Percentiles rank a stretch among this genome's conserved stretches.
Conservation (phyloP, 2,797 vertebrate species). For the Hybognathus amarus region DNA sequence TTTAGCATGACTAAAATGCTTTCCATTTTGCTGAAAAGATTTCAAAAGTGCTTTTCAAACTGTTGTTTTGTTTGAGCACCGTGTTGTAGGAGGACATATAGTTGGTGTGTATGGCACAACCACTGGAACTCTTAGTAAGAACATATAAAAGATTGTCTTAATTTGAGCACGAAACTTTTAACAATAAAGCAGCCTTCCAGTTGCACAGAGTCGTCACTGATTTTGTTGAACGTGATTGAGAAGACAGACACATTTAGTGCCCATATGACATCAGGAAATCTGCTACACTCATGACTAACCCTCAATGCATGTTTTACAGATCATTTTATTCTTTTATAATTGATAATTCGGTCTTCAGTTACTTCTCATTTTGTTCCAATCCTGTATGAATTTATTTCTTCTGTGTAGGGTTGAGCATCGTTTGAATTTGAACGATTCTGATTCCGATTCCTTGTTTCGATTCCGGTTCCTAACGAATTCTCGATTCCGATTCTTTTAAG, state of each 20-base stretch:
- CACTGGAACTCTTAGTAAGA: constrained; percentile 84
- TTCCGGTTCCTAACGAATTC: too few species aligned
- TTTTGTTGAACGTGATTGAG: constrained; percentile 53
- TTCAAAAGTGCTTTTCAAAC: constrained; percentile 83
- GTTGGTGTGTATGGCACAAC: constrained; percentile 85
- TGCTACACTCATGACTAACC: neutral
- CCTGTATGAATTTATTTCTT: neutral
- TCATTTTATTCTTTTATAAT: neutral
- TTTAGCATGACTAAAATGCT: constrained; percentile 80
- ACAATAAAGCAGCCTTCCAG: constrained; percentile 90
- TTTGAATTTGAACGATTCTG: too few species aligned
- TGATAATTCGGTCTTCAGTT: neutral
- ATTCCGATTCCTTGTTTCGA: too few species aligned
- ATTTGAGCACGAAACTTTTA: constrained; percentile 89
- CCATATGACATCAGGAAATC: neutral
- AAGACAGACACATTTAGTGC: neutral
- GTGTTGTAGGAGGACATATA: constrained; percentile 81
- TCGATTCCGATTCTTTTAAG: too few species aligned
- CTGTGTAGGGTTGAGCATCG: too few species aligned
- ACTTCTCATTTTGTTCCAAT: neutral
- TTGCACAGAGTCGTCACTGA: constrained; percentile 69
- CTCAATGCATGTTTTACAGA: neutral
- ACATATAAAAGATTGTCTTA: constrained; percentile 87
- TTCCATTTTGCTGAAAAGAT: constrained; percentile 75
- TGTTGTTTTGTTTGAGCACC: constrained; percentile 83